These are phyloP conservation scores for Rhopalosiphum padi DNA, from an alignment of 1,140 invertebrate genomes.

Conservation along the genomic window DNA sequence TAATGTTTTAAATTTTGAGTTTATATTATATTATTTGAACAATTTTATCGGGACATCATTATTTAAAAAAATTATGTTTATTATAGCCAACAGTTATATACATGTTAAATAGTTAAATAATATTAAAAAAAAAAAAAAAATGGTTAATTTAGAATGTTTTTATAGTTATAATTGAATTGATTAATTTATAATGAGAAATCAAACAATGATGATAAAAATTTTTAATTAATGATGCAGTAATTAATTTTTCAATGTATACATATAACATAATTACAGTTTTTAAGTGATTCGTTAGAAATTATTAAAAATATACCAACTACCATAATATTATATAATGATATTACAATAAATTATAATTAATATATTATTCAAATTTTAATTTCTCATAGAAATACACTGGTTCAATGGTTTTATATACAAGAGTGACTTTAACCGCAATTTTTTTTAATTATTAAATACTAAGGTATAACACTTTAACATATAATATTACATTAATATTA, in stretches of 20 bases:
- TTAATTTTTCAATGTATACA: neutral
- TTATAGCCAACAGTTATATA: neutral
- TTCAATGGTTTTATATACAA: too few relatives aligned
- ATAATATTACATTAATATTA: neutral
- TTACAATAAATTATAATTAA: neutral
- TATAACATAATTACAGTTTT: neutral
- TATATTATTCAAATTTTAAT: neutral
- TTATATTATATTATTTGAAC: too few relatives aligned
- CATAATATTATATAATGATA: neutral
- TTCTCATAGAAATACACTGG: too few relatives aligned
- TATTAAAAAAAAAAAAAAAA: neutral
- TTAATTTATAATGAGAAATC: neutral
- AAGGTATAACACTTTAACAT: neutral
- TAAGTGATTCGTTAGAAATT: neutral
- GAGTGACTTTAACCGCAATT: neutral
- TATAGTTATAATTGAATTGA: neutral
- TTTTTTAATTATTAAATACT: neutral
- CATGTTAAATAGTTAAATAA: neutral
- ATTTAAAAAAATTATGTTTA: neutral
- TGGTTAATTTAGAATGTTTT: neutral
- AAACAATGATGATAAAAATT: neutral
- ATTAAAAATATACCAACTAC: neutral
- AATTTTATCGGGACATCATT: too few relatives aligned
- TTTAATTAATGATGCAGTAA: neutral
- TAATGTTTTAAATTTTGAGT: too few relatives aligned